phyloP scores from a whole-genome alignment of 2,113 vertebrate genomes.

The Rattus rattus region DNA sequence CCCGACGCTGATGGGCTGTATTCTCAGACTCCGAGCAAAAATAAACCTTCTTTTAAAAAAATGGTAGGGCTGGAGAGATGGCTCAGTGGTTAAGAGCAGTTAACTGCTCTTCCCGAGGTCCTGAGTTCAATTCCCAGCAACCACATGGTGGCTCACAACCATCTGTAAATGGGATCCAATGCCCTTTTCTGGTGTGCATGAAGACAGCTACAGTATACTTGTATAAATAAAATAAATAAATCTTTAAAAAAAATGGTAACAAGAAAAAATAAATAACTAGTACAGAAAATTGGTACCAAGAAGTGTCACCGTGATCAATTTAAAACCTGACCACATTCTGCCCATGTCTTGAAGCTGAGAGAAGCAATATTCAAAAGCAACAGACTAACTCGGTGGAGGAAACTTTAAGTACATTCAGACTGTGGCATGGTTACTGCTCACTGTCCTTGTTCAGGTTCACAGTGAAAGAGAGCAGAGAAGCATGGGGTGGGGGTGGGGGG shows the following conservation, averaged over 20 bases:
- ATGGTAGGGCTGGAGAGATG: too few species aligned
- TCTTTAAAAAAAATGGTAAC: not conserved
- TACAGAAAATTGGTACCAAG: not conserved
- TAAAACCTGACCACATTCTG: not conserved
- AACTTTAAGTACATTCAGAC: not conserved
- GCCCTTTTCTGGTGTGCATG: too few species aligned
- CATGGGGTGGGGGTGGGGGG: fast-evolving
- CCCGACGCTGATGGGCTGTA: not conserved
- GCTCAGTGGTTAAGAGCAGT: too few species aligned
- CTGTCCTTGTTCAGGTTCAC: not conserved
- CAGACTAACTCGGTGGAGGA: not conserved
- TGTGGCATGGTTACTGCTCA: not conserved
- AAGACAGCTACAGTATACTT: too few species aligned
- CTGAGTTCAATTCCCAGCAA: too few species aligned
- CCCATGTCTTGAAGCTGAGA: not conserved
- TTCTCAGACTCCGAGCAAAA: not conserved
- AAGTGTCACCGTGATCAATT: not conserved
- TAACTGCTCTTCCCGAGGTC: too few species aligned
- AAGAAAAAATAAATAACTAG: not conserved
- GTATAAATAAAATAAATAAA: too few species aligned
- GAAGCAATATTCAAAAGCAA: not conserved
- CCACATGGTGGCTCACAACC: too few species aligned
- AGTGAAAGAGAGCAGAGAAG: not conserved
- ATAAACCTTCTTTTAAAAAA: too few species aligned
- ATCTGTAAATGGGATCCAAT: too few species aligned